Percentiles rank a stretch among this genome's conserved stretches.
Evolutionary conservation across 2,113 vertebrate species (phyloP).

Genomic region (Malurus cyaneus): DNA sequence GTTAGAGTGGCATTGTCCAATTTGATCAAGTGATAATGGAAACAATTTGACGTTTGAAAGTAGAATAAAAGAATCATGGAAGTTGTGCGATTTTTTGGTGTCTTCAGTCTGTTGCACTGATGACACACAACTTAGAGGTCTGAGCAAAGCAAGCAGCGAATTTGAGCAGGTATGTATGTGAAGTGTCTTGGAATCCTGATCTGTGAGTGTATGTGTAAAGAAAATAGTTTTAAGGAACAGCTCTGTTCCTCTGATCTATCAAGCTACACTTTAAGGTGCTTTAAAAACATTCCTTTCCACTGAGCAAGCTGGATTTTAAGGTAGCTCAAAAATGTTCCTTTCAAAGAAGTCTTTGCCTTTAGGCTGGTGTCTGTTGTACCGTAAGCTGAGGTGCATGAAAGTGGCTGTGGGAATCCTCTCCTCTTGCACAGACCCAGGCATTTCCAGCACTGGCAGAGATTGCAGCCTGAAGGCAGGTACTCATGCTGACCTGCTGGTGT

Average conservation of each 20-base stretch:
- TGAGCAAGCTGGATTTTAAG: background rate
- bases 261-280: background rate
- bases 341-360: background rate
- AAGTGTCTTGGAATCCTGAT: background rate
- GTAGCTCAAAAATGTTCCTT: background rate
- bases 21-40: background rate
- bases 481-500: background rate
- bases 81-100: background rate
- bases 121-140: background rate
- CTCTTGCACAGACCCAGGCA: background rate
- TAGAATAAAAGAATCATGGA: background rate
- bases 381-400: rapidly evolving
- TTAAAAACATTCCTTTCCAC: background rate
- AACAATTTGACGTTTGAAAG: background rate
- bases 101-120: background rate
- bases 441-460: background rate
- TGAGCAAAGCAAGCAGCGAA: background rate
- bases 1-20: background rate
- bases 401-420: background rate
- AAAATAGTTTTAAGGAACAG: background rate
- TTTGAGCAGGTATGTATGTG: background rate
- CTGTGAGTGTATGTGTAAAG: background rate
- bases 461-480: background rate
- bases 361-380: background rate
- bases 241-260: background rate